Evolutionary conservation across 2,797 vertebrate genomes (phyloP).

Genomic region (Anolis apletophallus): DNA sequence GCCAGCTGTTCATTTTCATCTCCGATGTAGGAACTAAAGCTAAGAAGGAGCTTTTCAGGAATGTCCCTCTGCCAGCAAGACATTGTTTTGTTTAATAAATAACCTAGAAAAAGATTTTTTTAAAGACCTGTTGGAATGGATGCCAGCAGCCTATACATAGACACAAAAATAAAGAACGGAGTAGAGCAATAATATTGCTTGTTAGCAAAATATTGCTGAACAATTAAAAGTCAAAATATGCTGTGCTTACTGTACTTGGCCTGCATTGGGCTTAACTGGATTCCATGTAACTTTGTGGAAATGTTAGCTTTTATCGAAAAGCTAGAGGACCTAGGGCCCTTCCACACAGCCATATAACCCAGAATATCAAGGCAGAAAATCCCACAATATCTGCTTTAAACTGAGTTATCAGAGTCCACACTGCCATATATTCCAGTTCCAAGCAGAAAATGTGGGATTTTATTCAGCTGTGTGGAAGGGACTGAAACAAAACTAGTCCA

Average conservation of each 20-base stretch:
- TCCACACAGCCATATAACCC: too few relatives aligned
- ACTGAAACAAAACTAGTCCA: background rate
- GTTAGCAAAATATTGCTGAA: background rate
- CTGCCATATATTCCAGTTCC: too few relatives aligned
- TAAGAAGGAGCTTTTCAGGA: constrained; percentile 55
- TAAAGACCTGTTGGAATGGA: constrained; percentile 35
- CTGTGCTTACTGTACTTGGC: background rate
- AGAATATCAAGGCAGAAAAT: too few relatives aligned
- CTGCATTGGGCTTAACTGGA: background rate
- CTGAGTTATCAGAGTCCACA: too few relatives aligned
- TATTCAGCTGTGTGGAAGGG: too few relatives aligned
- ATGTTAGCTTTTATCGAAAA: background rate
- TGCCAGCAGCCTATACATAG: constrained; percentile 13
- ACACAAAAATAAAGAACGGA: background rate
- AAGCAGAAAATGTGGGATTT: too few relatives aligned
- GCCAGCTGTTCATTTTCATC: constrained; percentile 64
- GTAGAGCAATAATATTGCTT: background rate
- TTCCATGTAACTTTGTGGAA: background rate
- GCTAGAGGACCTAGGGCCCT: too few relatives aligned
- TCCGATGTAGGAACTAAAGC: constrained; percentile 52
- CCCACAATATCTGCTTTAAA: too few relatives aligned
- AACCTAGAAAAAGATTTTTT: constrained; percentile 24
- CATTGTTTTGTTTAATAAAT: constrained; percentile 47
- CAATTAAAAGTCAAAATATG: background rate
- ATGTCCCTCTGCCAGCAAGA: constrained; percentile 51